Evolutionary conservation across 1,140 invertebrate species (phyloP).

Genomic region (Euwallacea fornicatus): DNA sequence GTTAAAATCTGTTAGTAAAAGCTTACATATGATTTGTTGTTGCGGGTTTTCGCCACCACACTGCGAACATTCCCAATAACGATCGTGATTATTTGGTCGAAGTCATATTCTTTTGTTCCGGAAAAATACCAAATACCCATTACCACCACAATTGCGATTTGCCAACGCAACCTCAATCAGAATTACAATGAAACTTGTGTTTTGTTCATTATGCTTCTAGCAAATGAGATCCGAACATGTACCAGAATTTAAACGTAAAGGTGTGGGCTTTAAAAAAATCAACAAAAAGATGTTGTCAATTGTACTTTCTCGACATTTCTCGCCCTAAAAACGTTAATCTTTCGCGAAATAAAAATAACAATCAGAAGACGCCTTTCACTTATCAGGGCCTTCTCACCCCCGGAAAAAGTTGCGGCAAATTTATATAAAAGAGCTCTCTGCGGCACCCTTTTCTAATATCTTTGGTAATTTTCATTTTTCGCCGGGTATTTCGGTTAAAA

Average conservation of each 20-base stretch:
- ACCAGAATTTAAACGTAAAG: too few species aligned
- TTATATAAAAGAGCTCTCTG: constrained; percentile 27
- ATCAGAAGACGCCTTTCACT: constrained; percentile 32
- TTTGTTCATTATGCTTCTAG: too few species aligned
- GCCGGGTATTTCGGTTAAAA: constrained; percentile 27
- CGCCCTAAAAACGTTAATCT: constrained; percentile 27
- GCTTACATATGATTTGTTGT: constrained; percentile 54
- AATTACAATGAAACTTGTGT: too few species aligned
- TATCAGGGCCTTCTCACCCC: constrained; percentile 31
- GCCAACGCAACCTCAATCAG: background rate
- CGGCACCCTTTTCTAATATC: constrained; percentile 34
- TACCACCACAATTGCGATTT: constrained; percentile 27
- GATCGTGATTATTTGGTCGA: constrained; percentile 39
- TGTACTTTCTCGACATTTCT: background rate
- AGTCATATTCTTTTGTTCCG: constrained; percentile 41
- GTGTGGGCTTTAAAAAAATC: too few species aligned
- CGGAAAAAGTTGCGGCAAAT: constrained; percentile 29
- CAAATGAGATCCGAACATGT: too few species aligned
- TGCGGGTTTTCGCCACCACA: constrained; percentile 51
- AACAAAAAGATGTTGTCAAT: too few species aligned
- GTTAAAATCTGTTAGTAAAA: constrained; percentile 54
- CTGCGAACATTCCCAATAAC: constrained; percentile 41
- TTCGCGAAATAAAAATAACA: constrained; percentile 34
- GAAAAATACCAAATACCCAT: constrained; percentile 27
- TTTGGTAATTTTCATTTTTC: constrained; percentile 37